Conservation (phyloP, 2,888 invertebrate species). For the Hypercompe scribonia region DNA sequence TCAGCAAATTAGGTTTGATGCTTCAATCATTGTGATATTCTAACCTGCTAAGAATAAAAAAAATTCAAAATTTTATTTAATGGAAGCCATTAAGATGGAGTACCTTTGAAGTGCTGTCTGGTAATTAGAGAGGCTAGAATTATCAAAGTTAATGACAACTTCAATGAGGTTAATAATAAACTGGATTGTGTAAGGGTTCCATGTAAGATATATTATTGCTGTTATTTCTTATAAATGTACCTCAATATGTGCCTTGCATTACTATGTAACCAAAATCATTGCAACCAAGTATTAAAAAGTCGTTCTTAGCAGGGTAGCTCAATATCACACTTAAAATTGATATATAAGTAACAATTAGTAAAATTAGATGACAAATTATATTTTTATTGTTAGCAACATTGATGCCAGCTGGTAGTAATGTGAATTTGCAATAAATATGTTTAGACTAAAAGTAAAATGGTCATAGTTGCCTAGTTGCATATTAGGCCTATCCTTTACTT, state of each 20-base stretch:
- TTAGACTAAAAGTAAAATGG: background rate
- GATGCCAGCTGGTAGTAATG: background rate
- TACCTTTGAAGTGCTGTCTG: background rate
- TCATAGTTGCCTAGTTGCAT: background rate
- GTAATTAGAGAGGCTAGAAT: background rate
- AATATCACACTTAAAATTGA: background rate
- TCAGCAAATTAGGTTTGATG: slow-evolving; percentile 10
- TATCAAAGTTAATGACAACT: background rate
- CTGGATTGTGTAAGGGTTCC: background rate
- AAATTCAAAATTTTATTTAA: background rate
- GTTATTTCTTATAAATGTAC: background rate
- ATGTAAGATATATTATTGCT: background rate
- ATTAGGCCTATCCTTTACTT: background rate
- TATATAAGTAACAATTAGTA: background rate
- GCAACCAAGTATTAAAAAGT: background rate
- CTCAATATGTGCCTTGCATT: background rate
- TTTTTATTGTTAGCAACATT: background rate
- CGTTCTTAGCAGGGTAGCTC: background rate
- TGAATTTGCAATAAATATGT: background rate
- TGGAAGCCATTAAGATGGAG: background rate
- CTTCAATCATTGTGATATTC: background rate
- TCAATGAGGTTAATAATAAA: background rate
- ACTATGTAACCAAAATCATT: background rate
- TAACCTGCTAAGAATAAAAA: background rate
- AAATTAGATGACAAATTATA: background rate